Evolutionary conservation across 2,113 vertebrate species (phyloP).

Genomic region (Dromas ardeola): DNA sequence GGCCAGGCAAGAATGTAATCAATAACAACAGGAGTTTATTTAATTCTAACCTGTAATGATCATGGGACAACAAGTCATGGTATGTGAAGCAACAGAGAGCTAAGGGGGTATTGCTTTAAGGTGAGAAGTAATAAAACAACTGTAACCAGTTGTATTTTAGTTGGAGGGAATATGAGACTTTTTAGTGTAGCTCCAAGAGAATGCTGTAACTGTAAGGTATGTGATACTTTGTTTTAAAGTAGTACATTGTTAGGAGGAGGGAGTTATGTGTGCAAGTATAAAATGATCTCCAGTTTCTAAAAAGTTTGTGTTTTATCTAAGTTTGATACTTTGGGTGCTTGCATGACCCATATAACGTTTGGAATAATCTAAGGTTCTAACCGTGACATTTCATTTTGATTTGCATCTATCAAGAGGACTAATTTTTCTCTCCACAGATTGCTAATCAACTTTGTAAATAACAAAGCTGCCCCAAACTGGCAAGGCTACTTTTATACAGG

Average conservation of each 20-base stretch:
- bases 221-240: not conserved
- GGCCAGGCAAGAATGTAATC: not conserved
- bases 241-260: not conserved
- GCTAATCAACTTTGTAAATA: constrained; percentile 86
- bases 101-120: not conserved
- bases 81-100: not conserved
- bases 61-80: not conserved
- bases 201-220: not conserved
- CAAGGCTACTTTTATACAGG: constrained; percentile 91
- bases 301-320: not conserved
- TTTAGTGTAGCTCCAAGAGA: not conserved
- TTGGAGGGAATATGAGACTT: not conserved
- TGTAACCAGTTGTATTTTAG: not conserved
- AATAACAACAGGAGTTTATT: not conserved
- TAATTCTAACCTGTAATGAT: not conserved
- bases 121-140: not conserved
- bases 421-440: constrained; percentile 71
- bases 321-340: not conserved
- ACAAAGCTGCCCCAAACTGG: constrained; percentile 85
- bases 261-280: not conserved
- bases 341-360: not conserved
- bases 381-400: not conserved
- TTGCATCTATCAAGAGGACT: not conserved
- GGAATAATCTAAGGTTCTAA: not conserved
- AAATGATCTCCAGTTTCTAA: not conserved